Evolutionary conservation across 2,888 invertebrate species (phyloP).

Genomic region (Scaptomyza reducta): DNA sequence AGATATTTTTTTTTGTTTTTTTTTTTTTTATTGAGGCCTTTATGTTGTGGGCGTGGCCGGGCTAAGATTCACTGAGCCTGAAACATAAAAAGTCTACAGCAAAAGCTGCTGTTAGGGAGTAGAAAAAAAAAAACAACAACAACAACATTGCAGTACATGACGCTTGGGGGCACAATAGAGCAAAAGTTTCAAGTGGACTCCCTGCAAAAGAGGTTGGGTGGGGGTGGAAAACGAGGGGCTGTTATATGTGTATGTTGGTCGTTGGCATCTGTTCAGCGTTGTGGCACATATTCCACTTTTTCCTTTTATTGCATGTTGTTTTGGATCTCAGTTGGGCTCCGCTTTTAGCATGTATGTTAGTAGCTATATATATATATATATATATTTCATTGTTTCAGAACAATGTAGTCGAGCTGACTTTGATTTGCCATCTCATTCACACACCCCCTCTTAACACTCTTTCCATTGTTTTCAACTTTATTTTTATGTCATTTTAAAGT

Average conservation of each 20-base stretch:
- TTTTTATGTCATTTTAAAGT: background rate
- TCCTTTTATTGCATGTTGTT: conserved; percentile 74
- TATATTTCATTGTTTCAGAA: conserved; percentile 72
- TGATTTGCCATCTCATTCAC: conserved; percentile 65
- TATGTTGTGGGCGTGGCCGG: conserved; percentile 33
- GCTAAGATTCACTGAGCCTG: conserved; percentile 67
- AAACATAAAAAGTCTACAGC: conserved; percentile 50
- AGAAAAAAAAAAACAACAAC: conserved; percentile 19
- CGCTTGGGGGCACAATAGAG: conserved; percentile 69
- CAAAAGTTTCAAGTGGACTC: conserved; percentile 77
- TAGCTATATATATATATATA: background rate
- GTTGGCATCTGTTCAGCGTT: conserved; percentile 75
- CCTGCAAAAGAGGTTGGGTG: conserved; percentile 15
- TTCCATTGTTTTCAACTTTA: conserved; percentile 12
- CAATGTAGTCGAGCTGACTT: conserved; percentile 72
- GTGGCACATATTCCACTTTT: conserved; percentile 79
- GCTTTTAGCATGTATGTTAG: conserved; percentile 21
- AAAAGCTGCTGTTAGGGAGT: conserved; percentile 32
- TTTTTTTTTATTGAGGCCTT: conserved; percentile 18
- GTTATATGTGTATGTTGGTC: conserved; percentile 36
- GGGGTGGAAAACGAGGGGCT: background rate
- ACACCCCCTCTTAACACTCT: conserved; percentile 3
- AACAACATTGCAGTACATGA: conserved; percentile 40
- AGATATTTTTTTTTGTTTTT: conserved; percentile 9
- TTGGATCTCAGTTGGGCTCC: conserved; percentile 29